phyloP scores from a whole-genome alignment of 2,888 invertebrate genomes.

The Eueremaeus valkanovi region DNA sequence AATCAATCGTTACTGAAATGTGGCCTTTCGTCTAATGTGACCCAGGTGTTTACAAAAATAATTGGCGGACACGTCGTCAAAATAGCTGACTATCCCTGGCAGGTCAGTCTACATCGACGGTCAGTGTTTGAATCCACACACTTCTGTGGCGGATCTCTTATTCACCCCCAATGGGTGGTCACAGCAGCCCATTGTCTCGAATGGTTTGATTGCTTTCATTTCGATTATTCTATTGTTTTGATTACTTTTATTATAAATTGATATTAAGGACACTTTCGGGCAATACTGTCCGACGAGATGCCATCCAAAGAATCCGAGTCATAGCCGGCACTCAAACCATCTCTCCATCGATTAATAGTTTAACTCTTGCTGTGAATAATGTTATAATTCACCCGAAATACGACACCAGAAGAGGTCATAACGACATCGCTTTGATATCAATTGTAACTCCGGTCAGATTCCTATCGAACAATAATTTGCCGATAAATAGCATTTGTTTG shows the following conservation, averaged over 20 bases:
- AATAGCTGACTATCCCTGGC: constrained; percentile 40
- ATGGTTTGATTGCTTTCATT: background rate
- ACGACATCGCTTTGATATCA: constrained; percentile 40
- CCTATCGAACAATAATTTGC: background rate
- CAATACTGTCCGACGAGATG: background rate
- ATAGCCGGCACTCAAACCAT: background rate
- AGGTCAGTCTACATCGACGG: constrained; percentile 39
- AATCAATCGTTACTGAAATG: background rate
- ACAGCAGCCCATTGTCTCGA: constrained; percentile 44
- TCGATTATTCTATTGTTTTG: too few relatives aligned
- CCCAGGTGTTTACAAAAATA: constrained; percentile 14
- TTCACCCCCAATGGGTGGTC: constrained; percentile 37
- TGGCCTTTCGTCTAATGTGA: background rate
- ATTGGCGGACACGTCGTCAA: constrained; percentile 38
- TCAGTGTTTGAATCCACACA: constrained; percentile 15
- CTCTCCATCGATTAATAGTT: background rate
- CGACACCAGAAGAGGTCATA: constrained; percentile 2
- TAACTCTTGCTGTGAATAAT: background rate
- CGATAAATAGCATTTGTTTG: constrained; percentile 21
- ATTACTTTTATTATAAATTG: too few relatives aligned
- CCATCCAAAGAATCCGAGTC: background rate
- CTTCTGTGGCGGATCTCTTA: constrained; percentile 41
- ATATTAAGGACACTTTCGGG: too few relatives aligned
- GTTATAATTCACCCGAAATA: constrained; percentile 14
- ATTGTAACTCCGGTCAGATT: background rate